These are phyloP conservation scores for Microtus oregoni DNA, from an alignment of 2,113 vertebrate genomes.

Conservation along the genomic window DNA sequence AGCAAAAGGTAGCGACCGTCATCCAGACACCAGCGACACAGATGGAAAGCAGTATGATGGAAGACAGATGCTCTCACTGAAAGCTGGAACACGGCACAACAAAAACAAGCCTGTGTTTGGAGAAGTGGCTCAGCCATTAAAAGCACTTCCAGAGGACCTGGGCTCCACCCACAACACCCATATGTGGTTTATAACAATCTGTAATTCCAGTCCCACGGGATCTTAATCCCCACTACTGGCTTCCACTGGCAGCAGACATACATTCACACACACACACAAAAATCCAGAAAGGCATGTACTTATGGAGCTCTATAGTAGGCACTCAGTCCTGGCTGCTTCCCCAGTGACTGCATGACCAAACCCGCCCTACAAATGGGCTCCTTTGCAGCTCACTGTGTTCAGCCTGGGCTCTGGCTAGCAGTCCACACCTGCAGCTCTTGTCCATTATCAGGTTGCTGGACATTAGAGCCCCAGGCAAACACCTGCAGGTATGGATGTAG, in stretches of 20 bases:
- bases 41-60: background rate
- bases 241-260: background rate
- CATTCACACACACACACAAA: background rate
- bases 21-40: background rate
- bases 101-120: background rate
- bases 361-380: background rate
- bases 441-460: background rate
- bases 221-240: background rate
- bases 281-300: background rate
- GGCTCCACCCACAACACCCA: background rate
- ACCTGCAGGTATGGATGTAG: too few relatives aligned
- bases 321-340: background rate
- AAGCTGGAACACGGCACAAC: background rate
- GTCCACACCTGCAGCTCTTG: background rate
- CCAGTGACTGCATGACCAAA: background rate
- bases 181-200: background rate
- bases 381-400: background rate
- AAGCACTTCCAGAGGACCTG: background rate
- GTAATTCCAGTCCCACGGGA: background rate
- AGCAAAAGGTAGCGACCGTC: too few relatives aligned
- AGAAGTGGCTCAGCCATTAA: background rate
- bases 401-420: background rate
- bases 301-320: background rate
- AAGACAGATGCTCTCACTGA: accelerated
- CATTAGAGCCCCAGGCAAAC: background rate